These are phyloP conservation scores for Enteromius radiatus DNA, from an alignment of 2,797 vertebrate species.

Conservation along the genomic window DNA sequence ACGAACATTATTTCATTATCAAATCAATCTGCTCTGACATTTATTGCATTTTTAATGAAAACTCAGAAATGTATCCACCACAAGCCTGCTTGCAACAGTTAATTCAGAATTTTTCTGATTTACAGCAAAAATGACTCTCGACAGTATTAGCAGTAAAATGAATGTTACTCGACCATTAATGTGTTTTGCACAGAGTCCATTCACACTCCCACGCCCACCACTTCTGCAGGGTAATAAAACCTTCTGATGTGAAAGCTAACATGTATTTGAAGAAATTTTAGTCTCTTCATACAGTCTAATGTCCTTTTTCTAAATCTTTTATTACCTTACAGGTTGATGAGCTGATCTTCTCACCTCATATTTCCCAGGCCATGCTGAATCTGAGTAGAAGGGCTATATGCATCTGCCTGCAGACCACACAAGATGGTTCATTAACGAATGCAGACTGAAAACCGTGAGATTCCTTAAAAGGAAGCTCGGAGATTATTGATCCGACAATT, in stretches of 20 bases:
- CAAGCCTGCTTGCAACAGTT: conserved; percentile 49
- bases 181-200: conserved; percentile 9
- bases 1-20: conserved; percentile 70
- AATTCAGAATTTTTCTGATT: conserved; percentile 58
- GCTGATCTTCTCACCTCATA: background rate
- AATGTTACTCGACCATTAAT: conserved; percentile 38
- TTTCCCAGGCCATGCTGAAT: conserved; percentile 25
- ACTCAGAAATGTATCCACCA: conserved; percentile 53
- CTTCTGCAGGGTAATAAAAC: conserved; percentile 8
- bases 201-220: conserved; percentile 16
- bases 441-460: conserved; percentile 61
- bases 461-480: conserved; percentile 62
- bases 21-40: conserved; percentile 70
- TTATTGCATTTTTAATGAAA: conserved; percentile 73
- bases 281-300: conserved; percentile 18
- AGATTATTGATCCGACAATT: conserved; percentile 71
- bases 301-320: conserved; percentile 15
- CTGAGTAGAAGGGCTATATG: conserved; percentile 31
- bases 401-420: conserved; percentile 44
- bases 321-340: background rate
- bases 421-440: conserved; percentile 56
- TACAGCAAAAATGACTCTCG: conserved; percentile 44
- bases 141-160: conserved; percentile 38
- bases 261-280: background rate
- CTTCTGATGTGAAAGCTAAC: conserved; percentile 6